phyloP scores from a whole-genome alignment of 2,797 vertebrate genomes.

The Pantherophis alleghaniensis region DNA sequence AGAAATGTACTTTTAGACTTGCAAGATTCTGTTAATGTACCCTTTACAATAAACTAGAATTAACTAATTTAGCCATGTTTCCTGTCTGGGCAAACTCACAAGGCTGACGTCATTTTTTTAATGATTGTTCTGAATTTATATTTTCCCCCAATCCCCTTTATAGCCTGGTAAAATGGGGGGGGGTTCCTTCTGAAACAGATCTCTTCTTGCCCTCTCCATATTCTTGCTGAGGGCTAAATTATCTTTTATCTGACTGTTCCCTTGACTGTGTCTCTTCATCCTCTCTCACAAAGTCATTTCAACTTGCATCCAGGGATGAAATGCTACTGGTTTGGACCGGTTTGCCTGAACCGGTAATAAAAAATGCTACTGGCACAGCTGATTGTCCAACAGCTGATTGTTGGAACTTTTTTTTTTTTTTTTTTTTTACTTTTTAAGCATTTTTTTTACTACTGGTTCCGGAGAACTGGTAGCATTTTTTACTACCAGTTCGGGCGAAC shows the following conservation, averaged over 20 bases:
- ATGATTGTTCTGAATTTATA: background rate
- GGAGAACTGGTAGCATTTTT: no score
- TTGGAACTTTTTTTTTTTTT: no score
- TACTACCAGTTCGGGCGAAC: no score
- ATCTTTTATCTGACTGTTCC: background rate
- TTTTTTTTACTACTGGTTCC: no score
- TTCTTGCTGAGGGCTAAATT: background rate
- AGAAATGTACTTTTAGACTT: background rate
- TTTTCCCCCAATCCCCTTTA: background rate
- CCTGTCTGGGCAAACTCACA: background rate
- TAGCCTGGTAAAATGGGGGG: background rate
- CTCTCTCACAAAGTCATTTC: no score
- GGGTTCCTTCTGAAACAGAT: background rate
- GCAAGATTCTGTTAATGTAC: background rate
- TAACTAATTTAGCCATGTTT: background rate
- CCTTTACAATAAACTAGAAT: background rate
- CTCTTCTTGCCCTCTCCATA: background rate
- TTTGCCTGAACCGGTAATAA: no score
- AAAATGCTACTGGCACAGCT: no score
- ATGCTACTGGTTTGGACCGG: no score
- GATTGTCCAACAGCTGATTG: no score
- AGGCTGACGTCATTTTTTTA: background rate
- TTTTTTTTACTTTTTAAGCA: no score
- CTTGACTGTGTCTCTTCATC: background rate
- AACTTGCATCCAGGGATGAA: no score